Percentiles rank a stretch among this genome's conserved stretches.
Conservation (phyloP, 2,113 vertebrate genomes). For the Daphoenositta chrysoptera region DNA sequence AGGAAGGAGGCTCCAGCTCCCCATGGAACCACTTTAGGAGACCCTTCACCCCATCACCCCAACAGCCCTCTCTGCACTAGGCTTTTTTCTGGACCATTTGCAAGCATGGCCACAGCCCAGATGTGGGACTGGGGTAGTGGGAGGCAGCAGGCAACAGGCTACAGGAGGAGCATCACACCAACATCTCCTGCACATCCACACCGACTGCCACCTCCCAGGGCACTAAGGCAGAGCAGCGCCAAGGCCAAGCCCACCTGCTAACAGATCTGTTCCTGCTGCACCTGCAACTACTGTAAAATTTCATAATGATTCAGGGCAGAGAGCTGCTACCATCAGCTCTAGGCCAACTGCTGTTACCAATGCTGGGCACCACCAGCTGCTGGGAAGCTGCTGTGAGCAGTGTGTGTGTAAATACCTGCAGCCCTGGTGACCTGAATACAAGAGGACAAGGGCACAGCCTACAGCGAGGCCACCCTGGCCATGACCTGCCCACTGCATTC, state of each 20-base stretch:
- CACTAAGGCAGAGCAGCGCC: accelerated
- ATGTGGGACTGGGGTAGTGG: not conserved
- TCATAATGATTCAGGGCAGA: not conserved
- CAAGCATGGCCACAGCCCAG: not conserved
- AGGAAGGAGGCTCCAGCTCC: not conserved
- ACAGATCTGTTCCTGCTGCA: not conserved
- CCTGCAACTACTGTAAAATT: not conserved
- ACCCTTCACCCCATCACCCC: not conserved
- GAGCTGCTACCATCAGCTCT: not conserved
- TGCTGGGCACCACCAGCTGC: not conserved
- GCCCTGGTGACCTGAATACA: not conserved
- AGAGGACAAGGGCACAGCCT: not conserved
- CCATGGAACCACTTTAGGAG: not conserved
- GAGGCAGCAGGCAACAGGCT: not conserved
- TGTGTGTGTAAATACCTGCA: not conserved
- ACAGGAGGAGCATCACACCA: not conserved
- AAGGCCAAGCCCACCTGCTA: not conserved
- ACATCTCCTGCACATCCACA: not conserved
- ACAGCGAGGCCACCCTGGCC: not conserved
- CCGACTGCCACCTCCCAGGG: not conserved
- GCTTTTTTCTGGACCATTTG: not conserved
- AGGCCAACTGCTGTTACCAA: not conserved
- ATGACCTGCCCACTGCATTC: not conserved
- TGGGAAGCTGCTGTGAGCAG: not conserved
- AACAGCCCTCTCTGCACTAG: not conserved